Percentiles rank a stretch among this genome's conserved stretches.
These are phyloP conservation scores for Leptopilina drosophilae DNA, from an alignment of 2,888 invertebrate genomes.

Conservation along the genomic window DNA sequence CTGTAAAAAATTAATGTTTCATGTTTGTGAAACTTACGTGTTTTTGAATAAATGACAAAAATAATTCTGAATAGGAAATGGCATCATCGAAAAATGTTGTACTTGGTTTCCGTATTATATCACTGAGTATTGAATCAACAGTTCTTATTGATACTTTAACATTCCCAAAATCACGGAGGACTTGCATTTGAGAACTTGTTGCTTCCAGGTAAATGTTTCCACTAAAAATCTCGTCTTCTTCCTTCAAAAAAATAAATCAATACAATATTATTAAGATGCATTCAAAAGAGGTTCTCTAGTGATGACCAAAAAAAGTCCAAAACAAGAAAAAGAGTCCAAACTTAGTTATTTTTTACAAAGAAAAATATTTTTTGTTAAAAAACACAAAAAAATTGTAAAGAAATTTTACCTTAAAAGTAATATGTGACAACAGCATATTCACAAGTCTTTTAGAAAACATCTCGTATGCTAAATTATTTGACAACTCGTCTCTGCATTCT, in stretches of 20 bases:
- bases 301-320: no score
- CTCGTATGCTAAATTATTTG: conserved; percentile 54
- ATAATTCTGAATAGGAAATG: conserved; percentile 45
- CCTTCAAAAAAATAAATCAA: conserved; percentile 9
- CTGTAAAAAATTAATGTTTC: neutral
- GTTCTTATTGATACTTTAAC: conserved; percentile 62
- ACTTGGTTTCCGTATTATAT: conserved; percentile 57
- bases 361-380: no score
- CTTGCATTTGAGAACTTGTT: conserved; percentile 61
- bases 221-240: conserved; percentile 51
- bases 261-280: no score
- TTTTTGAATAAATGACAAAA: conserved; percentile 45
- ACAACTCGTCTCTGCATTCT: conserved; percentile 20
- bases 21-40: conserved; percentile 49
- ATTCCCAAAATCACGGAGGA: conserved; percentile 60
- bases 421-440: conserved; percentile 63
- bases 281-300: no score
- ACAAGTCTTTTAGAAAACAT: conserved; percentile 65
- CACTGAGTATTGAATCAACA: conserved; percentile 64
- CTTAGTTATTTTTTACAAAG: no score
- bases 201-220: conserved; percentile 62
- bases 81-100: conserved; percentile 47
- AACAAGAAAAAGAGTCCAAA: no score
- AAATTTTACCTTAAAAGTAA: conserved; percentile 58
- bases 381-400: no score